Evolutionary conservation across 2,113 vertebrate genomes (phyloP).

Genomic region (Hippocampus mohnikei): DNA sequence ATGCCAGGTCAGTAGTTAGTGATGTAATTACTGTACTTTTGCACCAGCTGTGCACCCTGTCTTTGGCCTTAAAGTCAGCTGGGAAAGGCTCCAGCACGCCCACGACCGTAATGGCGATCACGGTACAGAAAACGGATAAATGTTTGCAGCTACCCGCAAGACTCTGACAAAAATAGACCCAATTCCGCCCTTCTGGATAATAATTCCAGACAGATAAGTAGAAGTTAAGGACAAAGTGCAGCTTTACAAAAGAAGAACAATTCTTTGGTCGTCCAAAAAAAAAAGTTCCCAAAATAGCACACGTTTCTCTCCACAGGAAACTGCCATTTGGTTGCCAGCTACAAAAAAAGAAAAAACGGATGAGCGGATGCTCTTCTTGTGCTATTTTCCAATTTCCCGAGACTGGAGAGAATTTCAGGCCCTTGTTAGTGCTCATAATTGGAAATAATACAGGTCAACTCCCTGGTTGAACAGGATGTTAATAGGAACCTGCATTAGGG

Average conservation of each 20-base stretch:
- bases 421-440: constrained; percentile 16
- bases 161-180: neutral
- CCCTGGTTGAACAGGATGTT: constrained; percentile 19
- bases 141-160: no score
- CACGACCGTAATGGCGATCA: neutral
- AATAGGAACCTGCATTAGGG: constrained; percentile 32
- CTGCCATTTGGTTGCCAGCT: constrained; percentile 45
- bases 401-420: constrained; percentile 19
- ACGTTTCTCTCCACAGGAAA: constrained; percentile 39
- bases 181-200: neutral
- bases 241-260: constrained; percentile 5
- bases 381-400: constrained; percentile 52
- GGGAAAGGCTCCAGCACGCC: no score
- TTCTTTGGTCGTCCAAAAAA: neutral
- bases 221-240: neutral
- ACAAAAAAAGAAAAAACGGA: constrained; percentile 38
- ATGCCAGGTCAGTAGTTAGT: no score
- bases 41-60: no score
- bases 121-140: neutral
- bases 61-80: no score
- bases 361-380: constrained; percentile 51
- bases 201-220: constrained; percentile 19
- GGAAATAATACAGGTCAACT: constrained; percentile 36
- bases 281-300: constrained; percentile 33
- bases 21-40: no score